Evolutionary conservation across 1,140 invertebrate species (phyloP), one percentile per base, ranked within the genome.

Genomic region (Capitella teleta): DNA sequence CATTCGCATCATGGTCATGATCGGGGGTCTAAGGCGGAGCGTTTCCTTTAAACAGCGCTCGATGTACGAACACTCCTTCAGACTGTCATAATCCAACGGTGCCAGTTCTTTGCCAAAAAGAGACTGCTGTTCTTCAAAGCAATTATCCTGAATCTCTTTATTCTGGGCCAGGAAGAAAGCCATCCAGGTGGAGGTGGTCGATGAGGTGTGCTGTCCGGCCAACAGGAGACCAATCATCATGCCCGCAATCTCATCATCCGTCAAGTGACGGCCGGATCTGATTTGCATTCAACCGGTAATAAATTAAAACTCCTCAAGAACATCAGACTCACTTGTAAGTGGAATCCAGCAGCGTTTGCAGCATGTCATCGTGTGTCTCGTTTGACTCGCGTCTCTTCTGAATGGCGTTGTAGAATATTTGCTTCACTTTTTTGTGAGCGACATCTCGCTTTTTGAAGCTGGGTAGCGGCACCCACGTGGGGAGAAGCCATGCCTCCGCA

Each of bases 141-240:
- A 40, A 14, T 44, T 28, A 28, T 53, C 43, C 50, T 52, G 58
- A 32, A 61, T n/a, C 14, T 59, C 52, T 37, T 63, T 52, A 44
- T 66, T 47, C 44, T 60, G 54, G 21, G 64, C 61, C 1, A 67
- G 38, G 51, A 59, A 66, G 36, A 67, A 61, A 12, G 50, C 52
- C 23, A 66, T 44, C 64, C 64, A 67, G 4, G 64, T 52, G 36
- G 51, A 52, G 6, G 64, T 64, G 5, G 64, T 66, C 16, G 64
- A 67, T 2, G 64, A 67, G 5, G 64, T 67, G 28, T 67, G 64
- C 50, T 67, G 64, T 3, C 64, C 64, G 10, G 63, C 64, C 52
- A 67, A 19, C 51, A 67, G 44, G 18, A 67, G 43, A 34, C 64
- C 63, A 53, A 67, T 64, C 44, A 66, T 40, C 60, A 67, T 61